Conservation (phyloP, 2,113 vertebrate species). For the Addax nasomaculatus region DNA sequence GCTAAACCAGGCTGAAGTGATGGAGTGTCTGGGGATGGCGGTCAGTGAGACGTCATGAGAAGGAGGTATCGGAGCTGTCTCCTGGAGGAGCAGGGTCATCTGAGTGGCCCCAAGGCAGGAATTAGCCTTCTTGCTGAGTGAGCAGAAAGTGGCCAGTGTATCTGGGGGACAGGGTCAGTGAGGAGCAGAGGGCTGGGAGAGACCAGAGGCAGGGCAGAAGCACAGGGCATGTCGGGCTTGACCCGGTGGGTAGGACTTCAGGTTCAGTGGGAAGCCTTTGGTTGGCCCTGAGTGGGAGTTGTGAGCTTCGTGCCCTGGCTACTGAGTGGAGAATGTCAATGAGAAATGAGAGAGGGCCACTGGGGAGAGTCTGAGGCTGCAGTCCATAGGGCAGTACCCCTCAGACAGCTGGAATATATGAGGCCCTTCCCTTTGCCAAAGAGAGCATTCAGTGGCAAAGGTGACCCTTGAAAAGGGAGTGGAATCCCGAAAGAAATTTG, state of each 20-base stretch:
- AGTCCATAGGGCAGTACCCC: neutral
- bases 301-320: neutral
- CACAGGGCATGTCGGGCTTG: accelerated
- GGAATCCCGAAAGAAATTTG: neutral
- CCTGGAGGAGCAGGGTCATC: neutral
- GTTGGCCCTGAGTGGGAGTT: neutral
- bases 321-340: neutral
- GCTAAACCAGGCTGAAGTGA: neutral
- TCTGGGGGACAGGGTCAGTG: neutral
- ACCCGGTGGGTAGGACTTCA: too few species aligned
- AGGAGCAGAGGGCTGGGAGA: neutral
- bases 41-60: neutral
- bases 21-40: neutral
- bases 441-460: neutral
- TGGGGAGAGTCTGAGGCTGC: neutral
- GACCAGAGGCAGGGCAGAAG: neutral
- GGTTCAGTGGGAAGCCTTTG: neutral
- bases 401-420: neutral
- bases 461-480: neutral
- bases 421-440: neutral
- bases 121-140: neutral
- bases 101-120: neutral
- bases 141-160: neutral
- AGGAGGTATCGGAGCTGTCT: neutral
- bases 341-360: neutral